Percentiles rank a stretch among this genome's conserved stretches.
These are phyloP conservation scores for Alviniconcha strummeri DNA, from an alignment of 2,888 invertebrate species.

Conservation along the genomic window DNA sequence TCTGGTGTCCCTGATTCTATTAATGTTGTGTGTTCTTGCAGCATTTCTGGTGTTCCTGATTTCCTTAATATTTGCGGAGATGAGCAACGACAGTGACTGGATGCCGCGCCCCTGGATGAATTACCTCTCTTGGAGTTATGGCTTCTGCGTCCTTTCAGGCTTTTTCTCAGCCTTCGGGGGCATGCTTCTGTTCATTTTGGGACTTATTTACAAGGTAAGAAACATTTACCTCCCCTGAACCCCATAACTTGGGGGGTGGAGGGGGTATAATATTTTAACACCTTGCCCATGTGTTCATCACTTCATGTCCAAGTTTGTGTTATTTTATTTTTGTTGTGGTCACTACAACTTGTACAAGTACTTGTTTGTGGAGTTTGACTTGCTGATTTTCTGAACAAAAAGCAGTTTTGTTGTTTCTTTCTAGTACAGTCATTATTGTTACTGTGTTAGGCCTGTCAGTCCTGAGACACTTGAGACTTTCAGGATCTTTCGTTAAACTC, in stretches of 20 bases:
- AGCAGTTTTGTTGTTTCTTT: too few species aligned
- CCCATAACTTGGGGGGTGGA: neutral
- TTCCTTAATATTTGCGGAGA: slow-evolving; percentile 84
- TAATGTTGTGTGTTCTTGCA: slow-evolving; percentile 31
- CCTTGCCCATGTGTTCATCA: neutral
- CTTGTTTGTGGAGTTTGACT: too few species aligned
- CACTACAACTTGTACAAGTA: too few species aligned
- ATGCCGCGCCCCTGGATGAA: slow-evolving; percentile 98
- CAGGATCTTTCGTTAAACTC: too few species aligned
- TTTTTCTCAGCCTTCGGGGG: slow-evolving; percentile 68
- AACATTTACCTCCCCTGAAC: neutral
- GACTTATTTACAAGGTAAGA: slow-evolving; percentile 48
- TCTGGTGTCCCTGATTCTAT: too few species aligned
- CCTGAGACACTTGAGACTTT: too few species aligned
- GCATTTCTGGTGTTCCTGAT: slow-evolving; percentile 62
- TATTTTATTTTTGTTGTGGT: too few species aligned
- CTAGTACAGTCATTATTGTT: too few species aligned
- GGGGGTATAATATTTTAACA: neutral
- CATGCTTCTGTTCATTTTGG: slow-evolving; percentile 62
- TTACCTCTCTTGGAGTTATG: slow-evolving; percentile 96
- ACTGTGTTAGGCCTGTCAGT: too few species aligned
- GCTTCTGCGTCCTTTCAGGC: slow-evolving; percentile 85
- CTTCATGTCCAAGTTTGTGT: too few species aligned
- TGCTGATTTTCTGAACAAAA: too few species aligned
- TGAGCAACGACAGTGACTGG: slow-evolving; percentile 90